Base-by-base conservation (phyloP, 2,113 vertebrate genomes). In the Ancistrus triradiatus region DNA sequence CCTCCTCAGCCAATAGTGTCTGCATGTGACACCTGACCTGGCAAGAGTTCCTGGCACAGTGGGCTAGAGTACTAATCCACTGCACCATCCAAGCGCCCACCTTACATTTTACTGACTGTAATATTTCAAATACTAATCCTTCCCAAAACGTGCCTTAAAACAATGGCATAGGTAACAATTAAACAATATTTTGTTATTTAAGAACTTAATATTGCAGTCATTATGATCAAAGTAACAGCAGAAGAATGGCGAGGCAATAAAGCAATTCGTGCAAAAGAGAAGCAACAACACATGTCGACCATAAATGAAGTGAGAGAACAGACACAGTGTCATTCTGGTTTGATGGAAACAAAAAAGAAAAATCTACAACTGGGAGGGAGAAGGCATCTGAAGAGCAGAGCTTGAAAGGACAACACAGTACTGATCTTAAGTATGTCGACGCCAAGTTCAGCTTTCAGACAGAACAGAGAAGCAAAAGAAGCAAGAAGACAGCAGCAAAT, bases 401-500 rank as follows among this genome's bases (percentile, higher is more conserved):
- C 49, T 56, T 65, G 48, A 56, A 78, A 55, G 58, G 59, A 81
- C 57, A 59, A 55, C 27, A 59, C 57, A 69, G 49, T 66, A 68
- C 72, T 58, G 48, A 76, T 60, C 22, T 56, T 44, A 21, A n/a
- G 10, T 9, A 19, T 21, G 11, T 19, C 33, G 21, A 37, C 22
- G 10, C 10, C 47, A 61, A 75, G 70, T 67, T 69, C 48, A 44
- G 33, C 28, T 38, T 70, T 38, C 11, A 73, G 71, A 67, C 70
- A 35, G 35, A 24, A 50, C 68, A 18, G 35, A 9, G 60, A 37
- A 48, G 11, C 3, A 24, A 2, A 13, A 59, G 13, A 72, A 50
- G n/a, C n/a, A n/a, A n/a, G 38, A 49, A 11, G 31, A 37, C n/a
- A 40, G 31, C 53, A 78, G 74, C 83, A 68, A 85, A 85, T 78